These are phyloP conservation scores for Australoheros scitulus DNA, from an alignment of 2,113 vertebrate genomes.

Conservation along the genomic window DNA sequence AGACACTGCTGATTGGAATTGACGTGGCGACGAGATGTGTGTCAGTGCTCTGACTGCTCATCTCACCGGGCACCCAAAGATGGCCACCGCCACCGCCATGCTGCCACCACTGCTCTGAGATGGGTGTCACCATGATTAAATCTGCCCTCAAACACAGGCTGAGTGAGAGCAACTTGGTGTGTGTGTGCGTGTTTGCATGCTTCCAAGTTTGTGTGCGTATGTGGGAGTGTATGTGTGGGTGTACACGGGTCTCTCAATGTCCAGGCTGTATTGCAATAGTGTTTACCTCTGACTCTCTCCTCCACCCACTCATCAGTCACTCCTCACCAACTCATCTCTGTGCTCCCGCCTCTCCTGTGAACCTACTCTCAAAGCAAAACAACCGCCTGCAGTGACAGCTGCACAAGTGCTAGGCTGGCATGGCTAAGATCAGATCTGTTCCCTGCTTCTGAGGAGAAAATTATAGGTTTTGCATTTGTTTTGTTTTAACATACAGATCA, in stretches of 20 bases:
- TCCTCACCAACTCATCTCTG: slow-evolving; percentile 63
- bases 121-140: slow-evolving; percentile 74
- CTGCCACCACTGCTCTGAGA: slow-evolving; percentile 57
- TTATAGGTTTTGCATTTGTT: slow-evolving; percentile 17
- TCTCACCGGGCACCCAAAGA: slow-evolving; percentile 73
- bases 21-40: slow-evolving; percentile 78
- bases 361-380: slow-evolving; percentile 56
- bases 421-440: slow-evolving; percentile 32
- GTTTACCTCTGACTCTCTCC: slow-evolving; percentile 69
- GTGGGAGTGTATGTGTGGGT: slow-evolving; percentile 30
- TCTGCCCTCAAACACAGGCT: slow-evolving; percentile 52
- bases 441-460: slow-evolving; percentile 3
- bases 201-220: slow-evolving; percentile 11
- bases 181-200: slow-evolving; percentile 33
- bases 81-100: slow-evolving; percentile 55
- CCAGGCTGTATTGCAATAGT: slow-evolving; percentile 59
- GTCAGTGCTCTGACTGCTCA: slow-evolving; percentile 81
- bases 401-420: slow-evolving; percentile 39
- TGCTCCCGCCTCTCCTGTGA: slow-evolving; percentile 53
- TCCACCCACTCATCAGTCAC: slow-evolving; percentile 69
- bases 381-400: slow-evolving; percentile 57
- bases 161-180: slow-evolving; percentile 12
- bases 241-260: slow-evolving; percentile 42
- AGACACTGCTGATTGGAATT: slow-evolving; percentile 79
- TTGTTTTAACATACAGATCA: slow-evolving; percentile 17